phyloP scores from a whole-genome alignment of 2,888 invertebrate species.

The Synergus japonicus region DNA sequence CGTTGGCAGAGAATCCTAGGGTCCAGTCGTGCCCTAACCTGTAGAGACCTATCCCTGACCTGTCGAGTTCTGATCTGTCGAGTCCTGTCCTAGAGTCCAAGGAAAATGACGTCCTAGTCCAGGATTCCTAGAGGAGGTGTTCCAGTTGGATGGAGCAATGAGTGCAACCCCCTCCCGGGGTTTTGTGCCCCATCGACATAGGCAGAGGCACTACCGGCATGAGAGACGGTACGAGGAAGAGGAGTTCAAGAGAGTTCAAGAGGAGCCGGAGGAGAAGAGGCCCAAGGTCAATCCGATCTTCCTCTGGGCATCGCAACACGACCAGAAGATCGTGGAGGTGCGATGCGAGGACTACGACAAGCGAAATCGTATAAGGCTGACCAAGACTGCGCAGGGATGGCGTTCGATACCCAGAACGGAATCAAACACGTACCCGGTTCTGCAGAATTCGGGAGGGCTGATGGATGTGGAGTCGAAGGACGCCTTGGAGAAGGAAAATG shows the following conservation, averaged over 20 bases:
- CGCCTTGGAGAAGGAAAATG: slow-evolving; percentile 60
- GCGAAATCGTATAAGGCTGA: slow-evolving; percentile 89
- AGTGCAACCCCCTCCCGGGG: slow-evolving; percentile 76
- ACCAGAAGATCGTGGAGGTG: slow-evolving; percentile 89
- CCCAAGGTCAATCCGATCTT: slow-evolving; percentile 88
- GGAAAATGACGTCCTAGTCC: not conserved
- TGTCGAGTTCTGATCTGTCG: too few relatives aligned
- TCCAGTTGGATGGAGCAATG: slow-evolving; percentile 72
- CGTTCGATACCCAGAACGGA: slow-evolving; percentile 89
- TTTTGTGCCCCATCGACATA: slow-evolving; percentile 74
- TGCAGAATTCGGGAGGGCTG: not conserved
- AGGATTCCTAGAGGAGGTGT: not conserved
- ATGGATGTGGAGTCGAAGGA: slow-evolving; percentile 37
- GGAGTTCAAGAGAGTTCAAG: slow-evolving; percentile 50
- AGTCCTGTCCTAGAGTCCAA: too few relatives aligned
- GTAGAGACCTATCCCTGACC: too few relatives aligned
- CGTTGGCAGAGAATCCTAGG: not conserved
- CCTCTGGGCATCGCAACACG: slow-evolving; percentile 90
- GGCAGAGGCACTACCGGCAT: slow-evolving; percentile 66
- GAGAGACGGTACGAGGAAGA: slow-evolving; percentile 60
- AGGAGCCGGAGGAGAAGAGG: slow-evolving; percentile 78
- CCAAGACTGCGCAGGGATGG: slow-evolving; percentile 90
- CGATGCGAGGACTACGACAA: slow-evolving; percentile 93
- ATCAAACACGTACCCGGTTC: slow-evolving; percentile 67
- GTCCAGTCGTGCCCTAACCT: too few relatives aligned